Base-by-base conservation (phyloP, 2,113 vertebrate genomes). In the Zootoca vivipara region DNA sequence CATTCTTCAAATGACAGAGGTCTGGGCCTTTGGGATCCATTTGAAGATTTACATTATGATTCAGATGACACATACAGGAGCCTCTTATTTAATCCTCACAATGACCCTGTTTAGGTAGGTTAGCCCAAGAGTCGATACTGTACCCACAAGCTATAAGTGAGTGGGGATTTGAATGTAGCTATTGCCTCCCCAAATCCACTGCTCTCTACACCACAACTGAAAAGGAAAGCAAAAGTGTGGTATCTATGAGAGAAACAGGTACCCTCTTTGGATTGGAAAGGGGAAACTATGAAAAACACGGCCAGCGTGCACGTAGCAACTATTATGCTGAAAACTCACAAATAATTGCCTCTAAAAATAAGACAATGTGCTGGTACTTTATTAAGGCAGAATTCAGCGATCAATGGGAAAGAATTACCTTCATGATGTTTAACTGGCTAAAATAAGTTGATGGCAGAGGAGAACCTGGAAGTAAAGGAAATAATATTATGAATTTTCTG, bases 341-440 rank as follows among this genome's bases (percentile, higher is more conserved):
- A 70, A 46, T 83, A 67, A 46, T 38, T 70, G 64, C 12, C 15
- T 38, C 81, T 69, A 30, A 46, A 28, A 8, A 83, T 4, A n/a
- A 83, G 38, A 30, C 9, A 42, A 6, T 5, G 35, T 72, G 30
- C 82, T 52, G 16, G 78, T 33, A 20, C 10, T 58, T 56, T n/a
- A 35, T 22, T 4, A 28, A 78, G 83, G 62, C 5, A 84, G 40
- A 89, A 85, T 24, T 56, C 78, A 65, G 40, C 64, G 8, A 35
- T 62, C 90, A 83, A 91, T 38, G 40, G 58, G 72, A 83, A 92
- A 75, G 74, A 93, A 91, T 94, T 94, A 97, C 97, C 96, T 97
- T 97, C 83, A 96, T 91, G 91, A 94, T 96, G 77, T 94, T 95
- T 90, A 96, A 94, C 88, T 97, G 95, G 92, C 93, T 96, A 91